phyloP scores from a whole-genome alignment of 2,113 vertebrate genomes.

The Mesoclemmys tuberculata region DNA sequence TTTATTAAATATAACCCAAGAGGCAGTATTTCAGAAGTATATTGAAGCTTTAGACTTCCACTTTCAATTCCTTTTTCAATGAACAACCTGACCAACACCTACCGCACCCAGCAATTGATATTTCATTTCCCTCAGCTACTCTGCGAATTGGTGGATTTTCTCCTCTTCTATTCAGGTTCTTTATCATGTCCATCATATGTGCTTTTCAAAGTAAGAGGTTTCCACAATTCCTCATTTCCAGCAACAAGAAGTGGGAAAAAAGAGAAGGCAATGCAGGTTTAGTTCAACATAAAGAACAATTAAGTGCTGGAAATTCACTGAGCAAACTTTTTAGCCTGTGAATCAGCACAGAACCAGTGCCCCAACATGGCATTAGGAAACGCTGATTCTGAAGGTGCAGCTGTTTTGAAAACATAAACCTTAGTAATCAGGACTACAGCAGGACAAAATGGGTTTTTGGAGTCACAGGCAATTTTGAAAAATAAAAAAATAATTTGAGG shows the following conservation, averaged over 20 bases:
- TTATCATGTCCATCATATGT: not conserved
- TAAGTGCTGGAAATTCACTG: not conserved
- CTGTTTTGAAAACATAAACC: not conserved
- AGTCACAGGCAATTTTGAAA: no score
- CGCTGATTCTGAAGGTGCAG: not conserved
- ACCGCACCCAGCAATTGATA: no score
- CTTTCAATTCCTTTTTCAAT: slow-evolving; percentile 29
- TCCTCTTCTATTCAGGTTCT: not conserved
- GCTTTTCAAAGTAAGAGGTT: not conserved
- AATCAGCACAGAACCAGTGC: not conserved
- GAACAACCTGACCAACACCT: rapidly evolving
- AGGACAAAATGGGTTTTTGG: not conserved
- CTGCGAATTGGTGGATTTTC: not conserved
- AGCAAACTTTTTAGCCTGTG: not conserved
- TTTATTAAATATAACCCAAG: not conserved
- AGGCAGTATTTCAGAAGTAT: slow-evolving; percentile 7
- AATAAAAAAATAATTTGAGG: no score
- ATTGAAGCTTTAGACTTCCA: not conserved
- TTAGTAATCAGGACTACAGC: not conserved
- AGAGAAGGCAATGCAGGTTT: not conserved
- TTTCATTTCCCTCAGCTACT: rapidly evolving
- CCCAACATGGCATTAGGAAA: not conserved
- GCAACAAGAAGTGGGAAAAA: not conserved
- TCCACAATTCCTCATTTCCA: not conserved
- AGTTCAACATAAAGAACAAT: not conserved